Evolutionary conservation across 2,113 vertebrate species (phyloP), one percentile per base, ranked within the genome.

Genomic region (Sinocyclocheilus anophthalmus): DNA sequence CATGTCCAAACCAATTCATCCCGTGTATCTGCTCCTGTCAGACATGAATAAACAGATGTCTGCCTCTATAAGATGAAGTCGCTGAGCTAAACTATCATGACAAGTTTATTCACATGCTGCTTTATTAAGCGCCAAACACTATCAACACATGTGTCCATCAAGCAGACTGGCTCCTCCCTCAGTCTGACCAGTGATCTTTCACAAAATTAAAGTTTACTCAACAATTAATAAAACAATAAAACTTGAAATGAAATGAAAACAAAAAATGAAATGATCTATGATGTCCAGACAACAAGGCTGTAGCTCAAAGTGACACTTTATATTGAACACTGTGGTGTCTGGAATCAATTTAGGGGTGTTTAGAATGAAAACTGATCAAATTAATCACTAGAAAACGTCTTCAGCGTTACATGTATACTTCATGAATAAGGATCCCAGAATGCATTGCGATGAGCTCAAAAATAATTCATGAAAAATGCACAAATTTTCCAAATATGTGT

Each of bases 31-130:
- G 77, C 55, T 63, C 55, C 77, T n/a, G 22, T 80, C 37, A 61
- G 79, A 24, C 59, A 48, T 65, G 16, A 84, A 48, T 77, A 77
- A 77, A 77, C 73, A 77, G 39, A 61, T 50, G 83, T 84, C 83
- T 16, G 33, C 1, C 16, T 73, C 33, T 30, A 84, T 84, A 24
- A 79, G 33, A 59, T 45, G 37, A 81, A 65, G 59, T 39, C 37
- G 8, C 22, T 84, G 48, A 37, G 70, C 67, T 73, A 83, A 83
- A 57, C 48, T 48, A 57, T 33, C n/a, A 33, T 67, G 42, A 67
- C 73, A 63, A 65, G 73, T 48, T 85, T 50, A 85, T 37, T 69
- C 63, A 82, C 63, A 70, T 33, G 45, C 45, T 53, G 45, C 45
- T 70, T 82, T 67, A 61, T 45, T 18, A 78, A 14, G 61, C 22